Evolutionary conservation across 2,888 invertebrate genomes (phyloP).

Genomic region (Alloscopus bannaensis): DNA sequence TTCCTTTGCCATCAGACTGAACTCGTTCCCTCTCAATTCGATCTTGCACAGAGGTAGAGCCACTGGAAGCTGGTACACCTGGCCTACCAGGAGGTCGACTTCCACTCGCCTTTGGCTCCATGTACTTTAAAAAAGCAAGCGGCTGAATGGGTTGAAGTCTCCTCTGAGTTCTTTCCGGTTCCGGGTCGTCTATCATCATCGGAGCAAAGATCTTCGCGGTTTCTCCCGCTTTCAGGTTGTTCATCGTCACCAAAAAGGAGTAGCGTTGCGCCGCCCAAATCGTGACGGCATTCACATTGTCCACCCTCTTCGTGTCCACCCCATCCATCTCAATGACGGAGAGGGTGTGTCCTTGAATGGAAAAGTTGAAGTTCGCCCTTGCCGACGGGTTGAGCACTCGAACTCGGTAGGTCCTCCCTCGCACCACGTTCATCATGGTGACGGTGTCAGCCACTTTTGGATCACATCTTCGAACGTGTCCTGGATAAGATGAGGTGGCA

Average conservation of each 20-base stretch:
- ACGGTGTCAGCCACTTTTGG: background rate
- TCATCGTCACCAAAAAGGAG: conserved; percentile 30
- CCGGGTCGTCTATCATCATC: background rate
- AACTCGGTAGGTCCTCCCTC: conserved; percentile 24
- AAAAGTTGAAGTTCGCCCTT: conserved; percentile 14
- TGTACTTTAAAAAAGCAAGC: background rate
- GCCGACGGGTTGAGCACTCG: conserved; percentile 39
- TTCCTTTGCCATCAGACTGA: conserved; percentile 3
- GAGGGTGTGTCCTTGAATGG: conserved; percentile 39
- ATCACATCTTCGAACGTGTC: background rate
- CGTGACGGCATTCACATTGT: conserved; percentile 17
- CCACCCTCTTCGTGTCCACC: conserved; percentile 19
- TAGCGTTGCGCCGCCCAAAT: conserved; percentile 38
- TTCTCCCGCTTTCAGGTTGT: no score
- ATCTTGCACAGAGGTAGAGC: background rate
- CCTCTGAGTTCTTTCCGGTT: background rate
- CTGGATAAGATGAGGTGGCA: background rate
- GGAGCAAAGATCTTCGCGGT: no score
- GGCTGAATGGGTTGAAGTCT: background rate
- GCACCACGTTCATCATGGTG: conserved; percentile 14
- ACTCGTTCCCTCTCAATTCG: background rate
- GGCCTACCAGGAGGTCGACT: background rate
- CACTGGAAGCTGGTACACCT: background rate
- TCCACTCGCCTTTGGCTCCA: background rate
- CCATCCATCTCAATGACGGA: conserved; percentile 42